These are phyloP conservation scores for Nephrotoma guestfalica DNA, from an alignment of 2,888 invertebrate species.

Conservation along the genomic window DNA sequence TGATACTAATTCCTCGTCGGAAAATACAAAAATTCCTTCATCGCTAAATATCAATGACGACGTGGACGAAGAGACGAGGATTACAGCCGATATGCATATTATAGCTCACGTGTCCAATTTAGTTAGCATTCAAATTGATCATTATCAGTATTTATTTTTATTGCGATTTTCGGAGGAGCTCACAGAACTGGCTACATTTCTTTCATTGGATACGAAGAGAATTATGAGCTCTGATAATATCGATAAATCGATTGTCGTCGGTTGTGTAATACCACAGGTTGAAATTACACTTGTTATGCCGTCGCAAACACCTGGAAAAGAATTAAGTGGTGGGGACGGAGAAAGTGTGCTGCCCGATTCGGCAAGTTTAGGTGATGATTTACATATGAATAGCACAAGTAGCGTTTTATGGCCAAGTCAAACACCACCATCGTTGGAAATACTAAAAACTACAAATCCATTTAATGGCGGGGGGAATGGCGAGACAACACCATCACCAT, in stretches of 20 bases:
- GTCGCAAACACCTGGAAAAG: slow-evolving; percentile 67
- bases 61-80: slow-evolving; percentile 25
- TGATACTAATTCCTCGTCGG: neutral
- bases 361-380: slow-evolving; percentile 66
- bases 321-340: slow-evolving; percentile 69
- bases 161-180: slow-evolving; percentile 68
- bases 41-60: slow-evolving; percentile 7
- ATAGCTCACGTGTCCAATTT: slow-evolving; percentile 70
- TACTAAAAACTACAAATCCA: slow-evolving; percentile 25
- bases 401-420: slow-evolving; percentile 29
- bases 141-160: slow-evolving; percentile 83
- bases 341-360: slow-evolving; percentile 78
- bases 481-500: slow-evolving; percentile 20
- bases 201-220: slow-evolving; percentile 61
- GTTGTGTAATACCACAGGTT: slow-evolving; percentile 68
- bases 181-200: slow-evolving; percentile 63
- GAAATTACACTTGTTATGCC: slow-evolving; percentile 83
- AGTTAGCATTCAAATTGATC: slow-evolving; percentile 81
- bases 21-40: neutral
- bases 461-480: slow-evolving; percentile 13
- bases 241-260: slow-evolving; percentile 44
- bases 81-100: slow-evolving; percentile 57
- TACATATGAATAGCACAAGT: slow-evolving; percentile 42
- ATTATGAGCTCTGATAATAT: slow-evolving; percentile 39
- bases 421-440: slow-evolving; percentile 26